A percentile compares a stretch with the other conserved stretches of the same genome.
phyloP scores from a whole-genome alignment of 2,113 vertebrate species.

The Hemichromis elongatus region DNA sequence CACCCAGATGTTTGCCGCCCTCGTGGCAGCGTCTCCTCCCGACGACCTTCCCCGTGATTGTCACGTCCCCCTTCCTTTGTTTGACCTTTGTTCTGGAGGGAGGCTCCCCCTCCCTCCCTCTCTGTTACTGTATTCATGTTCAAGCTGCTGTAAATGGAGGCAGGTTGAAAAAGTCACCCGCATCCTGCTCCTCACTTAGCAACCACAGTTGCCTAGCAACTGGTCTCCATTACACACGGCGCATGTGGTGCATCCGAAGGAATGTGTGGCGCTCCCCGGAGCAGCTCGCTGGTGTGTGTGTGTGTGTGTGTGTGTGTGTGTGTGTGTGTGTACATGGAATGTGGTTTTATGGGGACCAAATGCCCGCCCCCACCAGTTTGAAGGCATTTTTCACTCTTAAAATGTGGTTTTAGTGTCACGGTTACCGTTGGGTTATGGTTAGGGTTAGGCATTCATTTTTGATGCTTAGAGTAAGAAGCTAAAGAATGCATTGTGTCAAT shows the following conservation, averaged over 20 bases:
- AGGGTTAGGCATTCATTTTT: no score
- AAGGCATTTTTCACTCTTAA: no score
- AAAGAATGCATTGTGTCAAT: no score
- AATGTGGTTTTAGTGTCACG: no score
- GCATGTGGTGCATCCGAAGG: constrained; percentile 48
- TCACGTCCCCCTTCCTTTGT: neutral
- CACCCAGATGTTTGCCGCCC: rapidly evolving
- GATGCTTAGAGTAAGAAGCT: no score
- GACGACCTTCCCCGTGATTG: neutral
- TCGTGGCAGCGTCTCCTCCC: neutral
- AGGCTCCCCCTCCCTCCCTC: neutral
- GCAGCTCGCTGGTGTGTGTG: neutral
- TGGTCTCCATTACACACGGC: constrained; percentile 39
- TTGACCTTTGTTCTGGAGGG: neutral
- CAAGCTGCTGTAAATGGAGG: constrained; percentile 39
- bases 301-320: neutral
- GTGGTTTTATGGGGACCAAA: no score
- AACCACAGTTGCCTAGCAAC: constrained; percentile 76
- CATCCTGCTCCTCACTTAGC: constrained; percentile 62
- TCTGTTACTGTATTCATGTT: neutral
- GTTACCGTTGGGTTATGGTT: no score
- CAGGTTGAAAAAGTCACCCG: constrained; percentile 51
- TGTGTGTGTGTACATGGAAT: no score
- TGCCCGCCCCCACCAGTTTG: no score
- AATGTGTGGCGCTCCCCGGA: neutral